Conservation (phyloP, 2,113 vertebrate species). For the Galeopterus variegatus region DNA sequence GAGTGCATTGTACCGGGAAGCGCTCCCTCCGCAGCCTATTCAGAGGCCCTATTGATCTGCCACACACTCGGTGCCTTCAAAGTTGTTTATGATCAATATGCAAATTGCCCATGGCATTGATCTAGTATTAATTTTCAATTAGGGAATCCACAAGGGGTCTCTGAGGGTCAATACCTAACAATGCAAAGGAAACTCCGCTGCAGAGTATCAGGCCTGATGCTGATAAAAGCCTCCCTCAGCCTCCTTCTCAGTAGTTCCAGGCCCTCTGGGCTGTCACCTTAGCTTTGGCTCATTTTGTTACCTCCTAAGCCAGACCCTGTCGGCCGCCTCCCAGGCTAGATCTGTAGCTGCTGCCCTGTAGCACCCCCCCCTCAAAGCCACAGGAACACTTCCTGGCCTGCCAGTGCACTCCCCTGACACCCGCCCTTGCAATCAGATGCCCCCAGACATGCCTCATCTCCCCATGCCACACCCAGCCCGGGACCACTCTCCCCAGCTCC, state of each 20-base stretch:
- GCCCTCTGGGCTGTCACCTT: constrained; percentile 24
- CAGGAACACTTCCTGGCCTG: neutral
- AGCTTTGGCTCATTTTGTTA: neutral
- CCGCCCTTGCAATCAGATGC: neutral
- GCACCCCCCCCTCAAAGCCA: neutral
- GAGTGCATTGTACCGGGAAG: constrained; percentile 89
- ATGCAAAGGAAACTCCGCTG: constrained; percentile 93
- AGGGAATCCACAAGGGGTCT: constrained; percentile 98
- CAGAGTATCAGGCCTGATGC: constrained; percentile 71
- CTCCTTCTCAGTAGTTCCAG: constrained; percentile 63
- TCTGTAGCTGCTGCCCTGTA: neutral
- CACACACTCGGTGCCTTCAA: constrained; percentile 97
- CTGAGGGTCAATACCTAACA: constrained; percentile 97
- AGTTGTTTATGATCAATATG: constrained; percentile 99
- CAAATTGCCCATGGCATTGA: constrained; percentile 98
- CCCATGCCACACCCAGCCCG: constrained; percentile 72
- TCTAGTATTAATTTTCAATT: constrained; percentile 99
- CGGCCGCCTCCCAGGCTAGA: neutral
- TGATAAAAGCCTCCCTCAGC: constrained; percentile 62
- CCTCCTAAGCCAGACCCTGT: constrained; percentile 52
- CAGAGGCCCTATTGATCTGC: constrained; percentile 96
- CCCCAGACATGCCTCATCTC: neutral
- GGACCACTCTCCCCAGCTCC: constrained; percentile 79
- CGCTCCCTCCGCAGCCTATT: constrained; percentile 91
- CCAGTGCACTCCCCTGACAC: neutral